These are phyloP conservation scores for Tympanoctomys barrerae DNA, from an alignment of 2,797 vertebrate genomes.

Conservation along the genomic window DNA sequence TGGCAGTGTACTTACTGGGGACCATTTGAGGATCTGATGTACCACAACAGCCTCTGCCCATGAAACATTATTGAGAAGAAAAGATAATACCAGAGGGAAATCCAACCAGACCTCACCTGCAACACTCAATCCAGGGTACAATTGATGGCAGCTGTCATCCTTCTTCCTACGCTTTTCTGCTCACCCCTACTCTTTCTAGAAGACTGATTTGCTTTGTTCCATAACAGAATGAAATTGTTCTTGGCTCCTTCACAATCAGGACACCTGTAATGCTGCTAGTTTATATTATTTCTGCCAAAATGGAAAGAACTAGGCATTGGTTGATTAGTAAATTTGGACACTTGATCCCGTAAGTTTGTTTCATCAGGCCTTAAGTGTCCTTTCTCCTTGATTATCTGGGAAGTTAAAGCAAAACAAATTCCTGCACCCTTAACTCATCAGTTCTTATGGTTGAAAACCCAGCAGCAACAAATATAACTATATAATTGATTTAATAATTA, in stretches of 20 bases:
- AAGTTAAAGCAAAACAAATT: slow-evolving; percentile 50
- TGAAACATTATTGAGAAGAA: background rate
- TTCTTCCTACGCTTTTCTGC: background rate
- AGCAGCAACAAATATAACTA: slow-evolving; percentile 50
- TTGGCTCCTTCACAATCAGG: slow-evolving; percentile 26
- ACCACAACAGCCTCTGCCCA: background rate
- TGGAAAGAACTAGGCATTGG: slow-evolving; percentile 20
- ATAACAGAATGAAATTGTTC: background rate
- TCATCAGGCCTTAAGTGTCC: slow-evolving; percentile 16
- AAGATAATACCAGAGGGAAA: background rate
- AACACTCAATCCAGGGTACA: background rate
- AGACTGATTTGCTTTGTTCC: background rate
- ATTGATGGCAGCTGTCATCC: background rate
- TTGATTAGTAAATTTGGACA: slow-evolving; percentile 4
- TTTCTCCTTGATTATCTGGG: slow-evolving; percentile 57
- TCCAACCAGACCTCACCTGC: background rate
- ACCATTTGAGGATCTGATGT: background rate
- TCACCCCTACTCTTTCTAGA: background rate
- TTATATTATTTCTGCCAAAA: slow-evolving; percentile 38
- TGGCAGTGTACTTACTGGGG: background rate
- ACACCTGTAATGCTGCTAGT: background rate
- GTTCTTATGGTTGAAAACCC: slow-evolving; percentile 35
- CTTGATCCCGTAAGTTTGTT: background rate
- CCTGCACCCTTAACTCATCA: slow-evolving; percentile 53
- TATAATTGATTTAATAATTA: slow-evolving; percentile 67